Evolutionary conservation across 2,113 vertebrate species (phyloP), one percentile per base, ranked within the genome.

Genomic region (Tachysurus fulvidraco): DNA sequence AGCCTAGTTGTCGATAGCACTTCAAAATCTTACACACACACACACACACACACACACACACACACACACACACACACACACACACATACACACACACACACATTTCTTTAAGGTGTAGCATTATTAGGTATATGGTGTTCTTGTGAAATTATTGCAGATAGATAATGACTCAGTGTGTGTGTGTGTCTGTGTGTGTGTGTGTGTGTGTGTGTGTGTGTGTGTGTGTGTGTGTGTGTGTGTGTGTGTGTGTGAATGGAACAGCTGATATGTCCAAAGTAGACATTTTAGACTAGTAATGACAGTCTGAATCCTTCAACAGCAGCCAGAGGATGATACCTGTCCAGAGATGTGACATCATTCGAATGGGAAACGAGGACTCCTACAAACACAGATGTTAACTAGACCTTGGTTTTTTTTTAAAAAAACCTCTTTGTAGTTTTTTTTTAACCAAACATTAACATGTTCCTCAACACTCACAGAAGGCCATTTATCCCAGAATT

Each of bases 1-100:
- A 85, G 59, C 90, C 88, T 91, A 93, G 91, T 93, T 94, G 93
- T 91, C 87, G 90, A 87, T 13, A 90, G 87, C 91, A 94, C 91
- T 90, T 94, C 90, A 88, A 91, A 92, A 93, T 94, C 28, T 93
- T 90, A 87, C 89, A 71, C 25, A 69, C 69, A 41, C 44, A 62
- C 87, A 90, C 88, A 88, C 85, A 84, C 64, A 81, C 57, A 87
- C 88, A 83, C 46, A 83, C 81, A 69, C 74, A 71, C 16, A 67
- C 69, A 12, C 9, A 69, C 65, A 87, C 89, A 71, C 25, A 69
- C 69, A 41, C 44, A 62, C 87, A 90, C 88, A 88, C 85, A 84
- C 64, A 81, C 57, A 87, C 88, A 83, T 28, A 83, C 81, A 69
- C 74, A 71, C 16, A 67, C 69, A 12, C 9, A 69, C 69, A 12